Base-by-base conservation (phyloP, 1,140 invertebrate species). In the Euura saliciscinereae region DNA sequence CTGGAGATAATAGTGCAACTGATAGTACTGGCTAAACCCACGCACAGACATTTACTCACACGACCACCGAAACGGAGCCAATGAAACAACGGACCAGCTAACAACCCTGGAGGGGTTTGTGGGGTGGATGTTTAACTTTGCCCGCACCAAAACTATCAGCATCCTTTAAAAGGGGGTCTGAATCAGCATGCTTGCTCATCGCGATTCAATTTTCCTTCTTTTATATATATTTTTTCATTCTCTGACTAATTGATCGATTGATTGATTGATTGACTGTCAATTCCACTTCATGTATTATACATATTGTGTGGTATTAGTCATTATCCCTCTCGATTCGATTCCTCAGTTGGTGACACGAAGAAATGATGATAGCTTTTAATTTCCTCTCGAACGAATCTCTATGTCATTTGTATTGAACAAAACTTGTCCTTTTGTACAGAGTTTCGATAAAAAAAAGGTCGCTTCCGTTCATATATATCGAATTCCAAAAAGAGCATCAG, bases 1-100 rank as follows among this genome's bases (percentile, higher is more conserved):
- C 74, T 77, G 70, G 74, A 80, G 83, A 85, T 87, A 87, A 87
- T 87, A 83, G 84, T 81, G 82, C 84, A 85, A 87, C 84, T 85
- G 85, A 87, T 87, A 85, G 84, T 80, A 79, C 80, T 76, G 81
- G 84, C 82, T 83, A 85, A 83, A 59, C 73, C 72, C 73, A 77
- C 68, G 59, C 77, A 74, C 73, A 74, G 72, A 66, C 76, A 68
- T 77, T 75, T 77, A 59, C 51, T 59, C 28, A 28, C 13, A n/a
- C 6, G 51, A 59, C 13, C 51, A 59, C 51, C 51, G 51, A 59
- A 59, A 59, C 13, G 51, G 13, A 59, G 51, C 51, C 13, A 11
- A 6, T 59, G 8, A 59, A 59, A 59, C 51, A 59, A 59, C 51
- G 8, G 13, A n/a, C 51, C 51, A n/a, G 13, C 51, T n/a, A 59